Conservation (phyloP, 1,140 invertebrate species). For the Drosophila kikkawai region DNA sequence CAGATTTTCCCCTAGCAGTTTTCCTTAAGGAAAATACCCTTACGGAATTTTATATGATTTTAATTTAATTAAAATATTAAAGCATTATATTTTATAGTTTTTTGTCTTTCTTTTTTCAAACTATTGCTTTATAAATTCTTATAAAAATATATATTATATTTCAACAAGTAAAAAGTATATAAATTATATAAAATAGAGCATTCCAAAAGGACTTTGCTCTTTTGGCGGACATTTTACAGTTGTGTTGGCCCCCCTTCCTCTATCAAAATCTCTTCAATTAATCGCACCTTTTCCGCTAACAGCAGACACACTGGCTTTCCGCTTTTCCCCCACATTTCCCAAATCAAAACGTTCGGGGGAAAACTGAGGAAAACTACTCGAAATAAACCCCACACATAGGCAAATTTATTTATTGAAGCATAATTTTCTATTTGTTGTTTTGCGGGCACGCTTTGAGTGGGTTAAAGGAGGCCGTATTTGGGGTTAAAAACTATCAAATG, state of each 20-base stretch:
- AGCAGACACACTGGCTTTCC: constrained; percentile 6
- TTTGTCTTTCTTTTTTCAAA: not conserved
- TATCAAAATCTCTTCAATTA: constrained; percentile 68
- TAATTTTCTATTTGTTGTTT: constrained; percentile 76
- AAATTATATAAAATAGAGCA: not conserved
- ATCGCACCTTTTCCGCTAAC: constrained; percentile 77
- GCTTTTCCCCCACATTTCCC: not conserved
- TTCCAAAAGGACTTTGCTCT: not conserved
- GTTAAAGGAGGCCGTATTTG: not conserved
- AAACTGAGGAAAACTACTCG: constrained; percentile 58
- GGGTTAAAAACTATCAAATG: constrained; percentile 70
- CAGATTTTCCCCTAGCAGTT: not conserved
- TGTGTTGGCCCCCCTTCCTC: not conserved
- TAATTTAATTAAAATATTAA: not conserved
- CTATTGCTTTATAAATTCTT: not conserved
- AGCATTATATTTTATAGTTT: not conserved
- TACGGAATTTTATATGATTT: not conserved
- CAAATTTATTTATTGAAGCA: constrained; percentile 81
- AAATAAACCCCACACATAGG: constrained; percentile 53
- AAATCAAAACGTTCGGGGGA: constrained; percentile 58
- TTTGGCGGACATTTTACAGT: too few relatives aligned
- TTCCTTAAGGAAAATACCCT: not conserved
- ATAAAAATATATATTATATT: not conserved
- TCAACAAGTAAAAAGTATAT: not conserved
- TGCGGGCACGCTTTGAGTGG: constrained; percentile 11